Evolutionary conservation across 1,140 invertebrate species (phyloP), one percentile per base, ranked within the genome.

Genomic region (Zaprionus vittiger): DNA sequence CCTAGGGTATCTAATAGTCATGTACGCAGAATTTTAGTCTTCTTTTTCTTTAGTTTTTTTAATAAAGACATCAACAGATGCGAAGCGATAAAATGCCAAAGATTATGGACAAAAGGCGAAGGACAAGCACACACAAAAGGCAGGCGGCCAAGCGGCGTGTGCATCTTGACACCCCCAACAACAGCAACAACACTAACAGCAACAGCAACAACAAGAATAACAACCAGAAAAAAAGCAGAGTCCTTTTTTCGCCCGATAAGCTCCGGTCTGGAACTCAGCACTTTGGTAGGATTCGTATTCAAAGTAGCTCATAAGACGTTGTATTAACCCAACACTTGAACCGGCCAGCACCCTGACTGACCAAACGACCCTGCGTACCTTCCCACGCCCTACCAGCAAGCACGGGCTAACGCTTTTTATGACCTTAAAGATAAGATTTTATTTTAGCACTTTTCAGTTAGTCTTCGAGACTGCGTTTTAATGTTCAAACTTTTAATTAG

Each of bases 41-140:
- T 44, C 55, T 66, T 54, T 55, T 52, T 59, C 17, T 47, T 57
- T 62, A 55, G 60, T 41, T 63, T 86, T 91, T 82, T 79, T 87
- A 92, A 92, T 92, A 92, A 92, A 92, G 91, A 91, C 83, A 83
- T 87, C 83, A 90, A 81, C 79, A 81, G 82, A 82, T 82, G 82
- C 76, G 71, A 69, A 67, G 78, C 86, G 91, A 92, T 92, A 89
- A 92, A 92, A 92, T 92, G 86, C 72, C 83, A 78, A 89, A 92
- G 91, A 92, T 92, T 92, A 92, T 90, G 85, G 67, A 78, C 76
- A 78, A 79, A 79, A 77, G 59, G 59, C 64, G 38, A 57, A 59
- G 55, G 63, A 63, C 15, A 44, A 34, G 15, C 2, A 12, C 6
- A 6, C 28, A 76, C 76, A 81, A 77, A 78, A 65, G 78, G 75